These are phyloP conservation scores for Netelia virgata DNA, from an alignment of 2,888 invertebrate genomes.

Conservation along the genomic window DNA sequence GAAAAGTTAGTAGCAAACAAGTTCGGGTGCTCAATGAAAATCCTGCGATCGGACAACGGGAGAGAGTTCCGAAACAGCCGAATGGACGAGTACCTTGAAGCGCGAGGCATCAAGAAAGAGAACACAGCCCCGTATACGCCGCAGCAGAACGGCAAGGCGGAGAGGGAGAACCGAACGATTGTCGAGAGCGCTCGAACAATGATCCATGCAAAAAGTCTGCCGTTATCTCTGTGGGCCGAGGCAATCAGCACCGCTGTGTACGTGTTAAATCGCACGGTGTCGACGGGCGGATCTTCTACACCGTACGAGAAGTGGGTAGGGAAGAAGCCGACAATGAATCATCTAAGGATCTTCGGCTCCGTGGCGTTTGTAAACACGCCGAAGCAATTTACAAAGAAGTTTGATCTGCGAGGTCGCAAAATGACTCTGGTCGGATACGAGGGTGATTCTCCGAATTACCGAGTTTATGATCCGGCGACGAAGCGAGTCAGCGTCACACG, in stretches of 20 bases:
- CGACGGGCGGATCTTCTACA: too few species aligned
- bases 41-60: slow-evolving; percentile 64
- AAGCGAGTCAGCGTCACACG: too few species aligned
- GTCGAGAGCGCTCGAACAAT: slow-evolving; percentile 11
- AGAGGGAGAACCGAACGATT: slow-evolving; percentile 1
- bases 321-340: too few species aligned
- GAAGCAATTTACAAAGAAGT: too few species aligned
- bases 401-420: too few species aligned
- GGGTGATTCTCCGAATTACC: too few species aligned
- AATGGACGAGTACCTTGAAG: slow-evolving; percentile 60
- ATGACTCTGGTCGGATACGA: too few species aligned
- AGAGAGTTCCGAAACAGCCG: slow-evolving; percentile 54
- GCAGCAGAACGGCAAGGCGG: neutral
- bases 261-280: slow-evolving; percentile 43
- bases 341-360: too few species aligned
- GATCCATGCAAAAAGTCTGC: slow-evolving; percentile 5
- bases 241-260: slow-evolving; percentile 72
- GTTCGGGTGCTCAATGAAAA: slow-evolving; percentile 50
- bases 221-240: slow-evolving; percentile 70
- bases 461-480: too few species aligned
- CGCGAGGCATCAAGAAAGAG: slow-evolving; percentile 23
- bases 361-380: too few species aligned
- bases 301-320: too few species aligned
- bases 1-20: slow-evolving; percentile 61
- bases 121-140: slow-evolving; percentile 18